These are phyloP conservation scores for Percina caprodes DNA, from an alignment of 2,113 vertebrate species.

Conservation along the genomic window DNA sequence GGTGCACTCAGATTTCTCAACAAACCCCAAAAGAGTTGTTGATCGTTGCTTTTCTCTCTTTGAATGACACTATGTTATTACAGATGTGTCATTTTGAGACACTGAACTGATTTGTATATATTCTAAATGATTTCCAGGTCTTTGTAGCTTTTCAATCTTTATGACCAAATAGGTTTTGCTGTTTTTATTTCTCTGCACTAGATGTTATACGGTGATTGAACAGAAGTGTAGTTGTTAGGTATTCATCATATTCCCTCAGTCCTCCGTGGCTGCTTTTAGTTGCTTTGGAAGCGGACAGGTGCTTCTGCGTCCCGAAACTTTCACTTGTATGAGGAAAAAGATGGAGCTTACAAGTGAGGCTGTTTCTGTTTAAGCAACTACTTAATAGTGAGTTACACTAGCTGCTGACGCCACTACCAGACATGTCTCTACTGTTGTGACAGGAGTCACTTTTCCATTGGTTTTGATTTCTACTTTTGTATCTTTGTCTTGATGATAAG, in stretches of 20 bases:
- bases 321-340: neutral
- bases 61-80: constrained; percentile 2
- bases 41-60: neutral
- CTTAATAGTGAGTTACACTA: neutral
- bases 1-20: neutral
- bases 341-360: neutral
- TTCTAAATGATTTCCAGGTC: constrained; percentile 26
- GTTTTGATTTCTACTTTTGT: neutral
- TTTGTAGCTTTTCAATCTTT: constrained; percentile 45
- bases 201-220: neutral
- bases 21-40: neutral
- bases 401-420: neutral
- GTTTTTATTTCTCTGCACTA: constrained; percentile 29
- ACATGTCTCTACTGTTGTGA: neutral
- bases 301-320: neutral
- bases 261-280: neutral
- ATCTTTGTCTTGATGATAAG: neutral
- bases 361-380: neutral
- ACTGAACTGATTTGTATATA: constrained; percentile 39
- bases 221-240: neutral
- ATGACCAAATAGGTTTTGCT: constrained; percentile 48
- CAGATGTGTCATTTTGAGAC: constrained; percentile 7
- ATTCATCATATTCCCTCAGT: constrained; percentile 9
- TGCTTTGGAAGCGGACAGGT: neutral
- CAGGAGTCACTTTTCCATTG: neutral